phyloP scores from a whole-genome alignment of 2,113 vertebrate species.

The Dasyurus viverrinus region DNA sequence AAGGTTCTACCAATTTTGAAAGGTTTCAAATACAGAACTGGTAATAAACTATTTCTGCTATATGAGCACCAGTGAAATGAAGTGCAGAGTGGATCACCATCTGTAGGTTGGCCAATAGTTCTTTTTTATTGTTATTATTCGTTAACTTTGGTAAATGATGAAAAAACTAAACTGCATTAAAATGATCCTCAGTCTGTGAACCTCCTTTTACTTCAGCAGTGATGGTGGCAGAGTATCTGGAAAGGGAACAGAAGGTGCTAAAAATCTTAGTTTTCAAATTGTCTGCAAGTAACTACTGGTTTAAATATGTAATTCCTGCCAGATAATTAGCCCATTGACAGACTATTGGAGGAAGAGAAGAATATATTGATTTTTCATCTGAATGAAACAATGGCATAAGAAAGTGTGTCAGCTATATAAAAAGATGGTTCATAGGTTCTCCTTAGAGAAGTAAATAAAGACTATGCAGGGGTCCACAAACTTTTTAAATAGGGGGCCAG shows the following conservation, averaged over 20 bases:
- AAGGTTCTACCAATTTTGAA: neutral
- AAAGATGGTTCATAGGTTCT: neutral
- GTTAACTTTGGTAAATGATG: neutral
- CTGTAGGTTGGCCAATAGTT: neutral
- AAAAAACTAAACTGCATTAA: neutral
- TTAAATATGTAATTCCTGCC: neutral
- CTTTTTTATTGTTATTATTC: neutral
- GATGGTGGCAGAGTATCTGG: neutral
- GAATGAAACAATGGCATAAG: neutral
- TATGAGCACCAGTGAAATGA: neutral
- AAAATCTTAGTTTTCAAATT: neutral
- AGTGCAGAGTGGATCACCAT: neutral
- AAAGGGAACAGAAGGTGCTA: neutral
- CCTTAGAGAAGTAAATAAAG: neutral
- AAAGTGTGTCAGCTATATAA: neutral
- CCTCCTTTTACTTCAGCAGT: neutral
- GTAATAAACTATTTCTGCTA: neutral
- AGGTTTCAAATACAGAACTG: neutral
- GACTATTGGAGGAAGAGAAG: neutral
- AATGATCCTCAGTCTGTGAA: neutral
- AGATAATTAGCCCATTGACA: neutral
- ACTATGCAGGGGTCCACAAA: too few species aligned
- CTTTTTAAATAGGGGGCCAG: too few species aligned
- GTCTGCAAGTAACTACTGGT: neutral
- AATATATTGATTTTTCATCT: neutral